These are phyloP conservation scores for Chaetophractus vellerosus DNA, from an alignment of 2,797 vertebrate genomes.

Conservation along the genomic window DNA sequence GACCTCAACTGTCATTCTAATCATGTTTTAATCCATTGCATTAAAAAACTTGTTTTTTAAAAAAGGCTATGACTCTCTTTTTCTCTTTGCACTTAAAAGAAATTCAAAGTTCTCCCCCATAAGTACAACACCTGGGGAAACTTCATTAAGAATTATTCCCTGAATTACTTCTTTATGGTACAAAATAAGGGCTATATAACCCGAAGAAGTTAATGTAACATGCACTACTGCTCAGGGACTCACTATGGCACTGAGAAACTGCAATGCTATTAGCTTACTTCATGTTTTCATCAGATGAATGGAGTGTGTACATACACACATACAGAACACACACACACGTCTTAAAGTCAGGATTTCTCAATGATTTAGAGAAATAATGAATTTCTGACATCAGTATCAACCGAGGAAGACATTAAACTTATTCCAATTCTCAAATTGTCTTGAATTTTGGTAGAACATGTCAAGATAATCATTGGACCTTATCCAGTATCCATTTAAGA, in stretches of 20 bases:
- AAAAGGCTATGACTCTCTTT: neutral
- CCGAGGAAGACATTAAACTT: conserved; percentile 26
- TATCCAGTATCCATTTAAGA: no score
- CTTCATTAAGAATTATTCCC: conserved; percentile 43
- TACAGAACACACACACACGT: neutral
- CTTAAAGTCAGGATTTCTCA: conserved; percentile 31
- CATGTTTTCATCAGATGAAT: conserved; percentile 58
- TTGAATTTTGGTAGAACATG: conserved; percentile 49
- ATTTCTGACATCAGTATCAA: conserved; percentile 40
- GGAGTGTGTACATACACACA: neutral
- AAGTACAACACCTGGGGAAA: conserved; percentile 56
- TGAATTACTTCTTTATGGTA: conserved; percentile 19
- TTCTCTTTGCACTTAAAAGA: conserved; percentile 28
- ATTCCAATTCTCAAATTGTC: conserved; percentile 57
- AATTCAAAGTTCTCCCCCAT: conserved; percentile 17
- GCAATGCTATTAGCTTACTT: conserved; percentile 28
- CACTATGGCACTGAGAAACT: neutral
- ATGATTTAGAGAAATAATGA: conserved; percentile 12
- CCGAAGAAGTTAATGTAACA: conserved; percentile 3
- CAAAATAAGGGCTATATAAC: conserved; percentile 52
- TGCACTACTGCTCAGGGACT: neutral
- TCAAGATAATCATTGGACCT: no score
- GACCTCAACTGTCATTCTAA: conserved; percentile 33
- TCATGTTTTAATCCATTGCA: conserved; percentile 11
- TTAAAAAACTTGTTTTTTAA: conserved; percentile 36